Evolutionary conservation across 2,113 vertebrate species (phyloP).

Genomic region (Diglossa brunneiventris): DNA sequence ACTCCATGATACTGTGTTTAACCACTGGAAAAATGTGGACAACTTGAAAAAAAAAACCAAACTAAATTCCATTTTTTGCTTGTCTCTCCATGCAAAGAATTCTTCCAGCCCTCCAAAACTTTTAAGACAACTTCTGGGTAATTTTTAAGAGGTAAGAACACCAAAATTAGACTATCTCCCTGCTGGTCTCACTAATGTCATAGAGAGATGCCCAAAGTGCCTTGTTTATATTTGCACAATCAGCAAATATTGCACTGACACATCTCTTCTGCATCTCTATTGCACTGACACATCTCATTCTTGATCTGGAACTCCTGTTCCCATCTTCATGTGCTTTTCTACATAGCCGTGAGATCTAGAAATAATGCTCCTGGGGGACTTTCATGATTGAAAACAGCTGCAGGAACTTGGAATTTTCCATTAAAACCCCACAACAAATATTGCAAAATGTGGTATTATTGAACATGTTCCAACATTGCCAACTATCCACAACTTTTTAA

Average conservation of each 20-base stretch:
- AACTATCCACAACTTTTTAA: conserved; percentile 25
- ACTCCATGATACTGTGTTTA: not conserved
- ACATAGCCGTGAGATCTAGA: not conserved
- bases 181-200: not conserved
- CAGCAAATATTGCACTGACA: not conserved
- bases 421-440: conserved; percentile 34
- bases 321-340: not conserved
- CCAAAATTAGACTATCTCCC: not conserved
- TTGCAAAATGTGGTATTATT: not conserved
- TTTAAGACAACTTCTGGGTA: not conserved
- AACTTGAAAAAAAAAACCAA: not conserved
- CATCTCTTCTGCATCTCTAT: not conserved
- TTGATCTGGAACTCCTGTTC: not conserved
- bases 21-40: not conserved
- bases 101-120: not conserved
- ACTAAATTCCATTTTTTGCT: not conserved
- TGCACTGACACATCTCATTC: not conserved
- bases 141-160: not conserved
- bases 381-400: not conserved
- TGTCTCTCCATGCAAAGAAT: not conserved
- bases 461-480: not conserved
- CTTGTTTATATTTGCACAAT: not conserved
- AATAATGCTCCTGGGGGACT: not conserved
- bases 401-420: conserved; percentile 32
- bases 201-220: not conserved